Evolutionary conservation across 2,113 vertebrate genomes (phyloP), one percentile per base, ranked within the genome.

Genomic region (Rhinolophus sinicus): DNA sequence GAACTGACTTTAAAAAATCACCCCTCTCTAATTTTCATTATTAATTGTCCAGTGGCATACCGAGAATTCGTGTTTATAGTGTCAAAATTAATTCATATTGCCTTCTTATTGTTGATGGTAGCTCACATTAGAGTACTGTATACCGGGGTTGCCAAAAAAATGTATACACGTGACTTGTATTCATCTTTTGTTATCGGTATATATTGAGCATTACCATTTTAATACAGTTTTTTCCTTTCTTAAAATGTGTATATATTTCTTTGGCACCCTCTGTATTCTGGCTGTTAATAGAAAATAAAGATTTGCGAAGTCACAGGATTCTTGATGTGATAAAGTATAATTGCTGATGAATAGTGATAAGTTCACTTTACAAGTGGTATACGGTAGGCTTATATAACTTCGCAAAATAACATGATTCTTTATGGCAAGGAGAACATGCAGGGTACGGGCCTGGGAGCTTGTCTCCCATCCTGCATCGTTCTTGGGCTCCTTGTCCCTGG

Each of bases 1-100:
- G 84, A 95, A 84, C 76, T 83, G 73, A 89, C 72, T 73, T 67
- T 75, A 12, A 40, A 96, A 94, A 82, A 81, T 38, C n/a, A 52
- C 86, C 16, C 65, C 3, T 76, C 50, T 84, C 28, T 89, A 33
- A 60, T 85, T 95, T 95, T 82, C 60, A 72, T 80, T 82, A 70
- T 80, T 94, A 76, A 38, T 64, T 91, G 26, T 64, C 81, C 28
- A 47, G 10, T 88, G 60, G 26, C 78, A 40, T 85, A 70, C 54
- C 94, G 76, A 94, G 52, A 88, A 72, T 73, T 94, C 35, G n/a
- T 47, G 10, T 90, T 85, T 60, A 5, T 80, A 52, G 35, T 90
- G 4, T 84, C 38, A 90, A 28, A 93, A 64, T 95, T 73, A 94
- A 77, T 86, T 85, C 18, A 33, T 89, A 38, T 38, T 70, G 33